A percentile compares a stretch with the other conserved stretches of the same genome.
These are phyloP conservation scores for Trematocara stigmaticum DNA, from an alignment of 2,113 vertebrate genomes.

Conservation along the genomic window DNA sequence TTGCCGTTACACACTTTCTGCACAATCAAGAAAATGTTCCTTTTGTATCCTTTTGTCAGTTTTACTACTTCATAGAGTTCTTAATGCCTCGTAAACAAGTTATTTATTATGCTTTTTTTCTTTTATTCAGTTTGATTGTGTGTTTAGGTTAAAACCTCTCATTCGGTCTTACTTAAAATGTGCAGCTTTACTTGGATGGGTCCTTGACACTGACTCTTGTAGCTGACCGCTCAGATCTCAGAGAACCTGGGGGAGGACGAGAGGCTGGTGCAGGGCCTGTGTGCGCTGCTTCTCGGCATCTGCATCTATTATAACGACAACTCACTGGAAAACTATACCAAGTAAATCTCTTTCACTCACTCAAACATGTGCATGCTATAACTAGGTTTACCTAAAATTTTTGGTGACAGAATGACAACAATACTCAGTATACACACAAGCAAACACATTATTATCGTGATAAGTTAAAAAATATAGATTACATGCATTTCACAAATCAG, in stretches of 20 bases:
- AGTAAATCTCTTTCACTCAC: conserved; percentile 69
- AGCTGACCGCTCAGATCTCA: conserved; percentile 97
- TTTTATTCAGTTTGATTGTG: neutral
- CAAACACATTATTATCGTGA: neutral
- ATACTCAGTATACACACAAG: neutral
- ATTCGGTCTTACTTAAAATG: neutral
- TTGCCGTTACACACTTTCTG: conserved; percentile 96
- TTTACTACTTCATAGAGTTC: neutral
- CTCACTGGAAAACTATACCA: conserved; percentile 91
- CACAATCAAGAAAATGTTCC: conserved; percentile 95
- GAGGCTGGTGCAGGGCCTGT: conserved; percentile 92
- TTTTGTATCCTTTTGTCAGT: conserved; percentile 88
- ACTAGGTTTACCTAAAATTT: neutral
- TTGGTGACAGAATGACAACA: neutral
- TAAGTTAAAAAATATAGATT: neutral
- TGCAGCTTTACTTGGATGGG: neutral
- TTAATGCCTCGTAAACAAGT: neutral
- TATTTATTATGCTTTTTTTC: neutral
- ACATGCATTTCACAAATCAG: neutral
- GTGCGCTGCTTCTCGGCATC: conserved; percentile 91
- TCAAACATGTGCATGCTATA: neutral
- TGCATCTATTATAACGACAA: conserved; percentile 98
- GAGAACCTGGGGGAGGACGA: conserved; percentile 98
- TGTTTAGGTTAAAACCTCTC: neutral
- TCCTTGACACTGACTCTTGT: conserved; percentile 76